These are phyloP conservation scores for Eristalis intricaria DNA, from an alignment of 2,888 invertebrate species.

Conservation along the genomic window DNA sequence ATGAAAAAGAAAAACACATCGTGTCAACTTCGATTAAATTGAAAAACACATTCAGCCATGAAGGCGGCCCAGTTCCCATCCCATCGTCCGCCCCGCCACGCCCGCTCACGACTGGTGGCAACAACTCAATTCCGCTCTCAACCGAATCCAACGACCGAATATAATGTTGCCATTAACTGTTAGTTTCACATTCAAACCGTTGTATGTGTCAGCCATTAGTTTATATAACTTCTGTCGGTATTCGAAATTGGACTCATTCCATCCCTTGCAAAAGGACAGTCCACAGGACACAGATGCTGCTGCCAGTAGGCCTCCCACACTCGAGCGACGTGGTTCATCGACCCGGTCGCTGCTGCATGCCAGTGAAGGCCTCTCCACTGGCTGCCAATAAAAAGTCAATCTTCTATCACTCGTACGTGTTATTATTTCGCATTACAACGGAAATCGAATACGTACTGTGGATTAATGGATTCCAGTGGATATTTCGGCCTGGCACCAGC, in stretches of 20 bases:
- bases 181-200: constrained; percentile 57
- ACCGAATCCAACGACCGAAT: constrained; percentile 49
- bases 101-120: neutral
- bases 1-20: too few relatives aligned
- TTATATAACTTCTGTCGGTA: constrained; percentile 57
- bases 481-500: constrained; percentile 33
- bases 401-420: constrained; percentile 60
- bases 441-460: constrained; percentile 54
- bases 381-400: constrained; percentile 60
- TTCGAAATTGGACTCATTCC: constrained; percentile 35
- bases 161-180: constrained; percentile 58
- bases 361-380: neutral
- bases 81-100: neutral
- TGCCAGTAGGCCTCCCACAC: neutral
- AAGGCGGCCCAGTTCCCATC: too few relatives aligned
- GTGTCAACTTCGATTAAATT: too few relatives aligned
- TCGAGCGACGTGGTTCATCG: constrained; percentile 19
- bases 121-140: constrained; percentile 50
- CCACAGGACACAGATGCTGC: constrained; percentile 27
- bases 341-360: neutral
- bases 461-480: constrained; percentile 61
- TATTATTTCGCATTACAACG: constrained; percentile 59
- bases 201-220: constrained; percentile 50
- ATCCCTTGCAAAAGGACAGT: constrained; percentile 32
- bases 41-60: too few relatives aligned